These are phyloP conservation scores for Popillia japonica DNA, from an alignment of 1,140 invertebrate genomes.

Conservation along the genomic window DNA sequence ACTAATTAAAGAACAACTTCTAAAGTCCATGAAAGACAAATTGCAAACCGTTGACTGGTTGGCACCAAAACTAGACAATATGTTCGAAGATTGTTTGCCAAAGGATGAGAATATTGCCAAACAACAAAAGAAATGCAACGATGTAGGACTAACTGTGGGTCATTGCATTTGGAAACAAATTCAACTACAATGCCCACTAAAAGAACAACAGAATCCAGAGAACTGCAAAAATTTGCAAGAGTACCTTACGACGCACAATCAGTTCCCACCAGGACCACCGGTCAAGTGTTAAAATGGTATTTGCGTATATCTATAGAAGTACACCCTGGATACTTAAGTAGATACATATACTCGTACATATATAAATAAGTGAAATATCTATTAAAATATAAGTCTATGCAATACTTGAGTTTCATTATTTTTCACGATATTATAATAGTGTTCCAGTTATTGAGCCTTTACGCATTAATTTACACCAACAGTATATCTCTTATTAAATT, in stretches of 20 bases:
- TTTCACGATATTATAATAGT: too few species aligned
- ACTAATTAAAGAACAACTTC: constrained; percentile 50
- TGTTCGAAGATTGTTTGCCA: constrained; percentile 53
- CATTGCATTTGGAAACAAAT: constrained; percentile 59
- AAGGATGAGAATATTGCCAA: constrained; percentile 43
- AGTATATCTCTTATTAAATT: too few species aligned
- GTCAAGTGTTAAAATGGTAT: not conserved
- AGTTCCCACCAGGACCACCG: not conserved
- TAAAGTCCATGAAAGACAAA: constrained; percentile 48
- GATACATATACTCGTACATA: not conserved
- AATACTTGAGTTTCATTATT: too few species aligned
- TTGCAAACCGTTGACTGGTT: constrained; percentile 55
- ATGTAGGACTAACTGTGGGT: constrained; percentile 50
- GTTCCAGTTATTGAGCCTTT: too few species aligned
- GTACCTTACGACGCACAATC: constrained; percentile 49
- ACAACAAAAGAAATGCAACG: constrained; percentile 50
- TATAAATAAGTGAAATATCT: not conserved
- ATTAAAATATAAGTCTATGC: not conserved
- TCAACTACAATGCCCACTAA: constrained; percentile 58
- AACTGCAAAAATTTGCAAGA: constrained; percentile 55
- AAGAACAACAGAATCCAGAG: constrained; percentile 55
- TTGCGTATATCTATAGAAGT: not conserved
- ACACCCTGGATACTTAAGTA: not conserved
- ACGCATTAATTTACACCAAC: too few species aligned
- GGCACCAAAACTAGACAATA: constrained; percentile 50